Percentiles rank a stretch among this genome's conserved stretches.
These are phyloP conservation scores for Psilanteris sp. DNA, from an alignment of 1,140 invertebrate species.

Conservation along the genomic window DNA sequence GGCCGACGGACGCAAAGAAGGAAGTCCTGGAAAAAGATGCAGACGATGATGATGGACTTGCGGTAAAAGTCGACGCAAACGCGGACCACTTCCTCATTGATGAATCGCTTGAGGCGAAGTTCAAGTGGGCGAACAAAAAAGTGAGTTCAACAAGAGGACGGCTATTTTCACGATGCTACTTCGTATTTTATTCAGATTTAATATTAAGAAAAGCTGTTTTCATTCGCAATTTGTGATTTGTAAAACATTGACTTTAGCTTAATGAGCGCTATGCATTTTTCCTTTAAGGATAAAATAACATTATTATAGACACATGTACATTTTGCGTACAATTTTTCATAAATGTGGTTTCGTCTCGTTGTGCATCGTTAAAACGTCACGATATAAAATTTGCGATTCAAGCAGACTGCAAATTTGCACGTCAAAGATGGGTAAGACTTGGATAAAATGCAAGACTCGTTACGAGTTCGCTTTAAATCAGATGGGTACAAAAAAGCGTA, in stretches of 20 bases:
- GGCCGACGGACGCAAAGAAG: slow-evolving; percentile 36
- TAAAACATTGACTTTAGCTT: no score
- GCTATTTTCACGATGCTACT: slow-evolving; percentile 13
- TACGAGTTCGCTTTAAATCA: slow-evolving; percentile 21
- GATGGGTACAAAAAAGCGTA: slow-evolving; percentile 8
- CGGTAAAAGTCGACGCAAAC: slow-evolving; percentile 46
- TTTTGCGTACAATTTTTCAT: not conserved
- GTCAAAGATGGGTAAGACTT: slow-evolving; percentile 51
- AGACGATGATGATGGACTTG: slow-evolving; percentile 47
- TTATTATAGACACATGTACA: not conserved
- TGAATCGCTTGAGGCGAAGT: slow-evolving; percentile 71
- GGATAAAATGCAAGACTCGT: slow-evolving; percentile 13
- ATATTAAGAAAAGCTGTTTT: slow-evolving; percentile 1
- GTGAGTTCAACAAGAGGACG: slow-evolving; percentile 63
- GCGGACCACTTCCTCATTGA: slow-evolving; percentile 71
- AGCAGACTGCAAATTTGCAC: slow-evolving; percentile 47
- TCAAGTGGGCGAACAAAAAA: slow-evolving; percentile 74
- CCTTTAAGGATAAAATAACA: no score
- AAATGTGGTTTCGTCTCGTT: not conserved
- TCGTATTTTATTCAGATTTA: slow-evolving; percentile 9
- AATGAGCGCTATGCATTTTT: no score
- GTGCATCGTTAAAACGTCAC: slow-evolving; percentile 24
- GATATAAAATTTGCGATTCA: slow-evolving; percentile 51
- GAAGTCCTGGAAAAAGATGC: slow-evolving; percentile 39
- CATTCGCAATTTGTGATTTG: not conserved